Evolutionary conservation across 2,888 invertebrate species (phyloP).

Genomic region (Tinea pellionella): DNA sequence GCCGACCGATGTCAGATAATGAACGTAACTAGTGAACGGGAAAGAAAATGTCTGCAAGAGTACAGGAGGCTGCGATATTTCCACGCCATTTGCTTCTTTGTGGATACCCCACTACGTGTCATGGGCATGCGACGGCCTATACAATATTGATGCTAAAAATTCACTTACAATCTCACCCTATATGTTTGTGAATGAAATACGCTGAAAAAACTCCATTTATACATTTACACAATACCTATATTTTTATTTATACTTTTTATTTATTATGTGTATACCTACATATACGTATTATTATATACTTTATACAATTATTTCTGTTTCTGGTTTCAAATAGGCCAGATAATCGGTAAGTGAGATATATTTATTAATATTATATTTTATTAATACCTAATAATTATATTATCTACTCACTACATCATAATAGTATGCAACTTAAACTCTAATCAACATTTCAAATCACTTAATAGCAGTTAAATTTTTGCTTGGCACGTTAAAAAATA

Average conservation of each 20-base stretch:
- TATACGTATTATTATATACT: too few species aligned
- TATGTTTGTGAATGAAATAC: background rate
- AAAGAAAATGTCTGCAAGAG: slow-evolving; percentile 44
- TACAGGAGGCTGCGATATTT: slow-evolving; percentile 53
- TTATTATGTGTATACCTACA: too few species aligned
- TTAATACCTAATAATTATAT: too few species aligned
- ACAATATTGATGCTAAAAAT: slow-evolving; percentile 7
- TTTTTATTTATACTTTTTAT: background rate
- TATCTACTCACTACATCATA: background rate
- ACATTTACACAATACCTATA: background rate
- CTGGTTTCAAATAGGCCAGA: background rate
- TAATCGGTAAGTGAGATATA: background rate
- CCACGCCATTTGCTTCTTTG: slow-evolving; percentile 62
- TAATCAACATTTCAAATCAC: background rate
- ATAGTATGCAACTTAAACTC: background rate
- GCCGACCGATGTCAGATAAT: slow-evolving; percentile 58
- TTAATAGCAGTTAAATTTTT: background rate
- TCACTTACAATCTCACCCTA: slow-evolving; percentile 9
- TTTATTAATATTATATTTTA: too few species aligned
- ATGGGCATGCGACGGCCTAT: slow-evolving; percentile 32
- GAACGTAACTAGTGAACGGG: slow-evolving; percentile 30
- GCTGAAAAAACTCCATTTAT: background rate
- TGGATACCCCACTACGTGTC: slow-evolving; percentile 55
- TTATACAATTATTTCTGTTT: background rate
- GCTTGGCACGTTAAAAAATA: background rate